These are phyloP conservation scores for Tupaia chinensis DNA, from an alignment of 2,113 vertebrate genomes.

Conservation along the genomic window DNA sequence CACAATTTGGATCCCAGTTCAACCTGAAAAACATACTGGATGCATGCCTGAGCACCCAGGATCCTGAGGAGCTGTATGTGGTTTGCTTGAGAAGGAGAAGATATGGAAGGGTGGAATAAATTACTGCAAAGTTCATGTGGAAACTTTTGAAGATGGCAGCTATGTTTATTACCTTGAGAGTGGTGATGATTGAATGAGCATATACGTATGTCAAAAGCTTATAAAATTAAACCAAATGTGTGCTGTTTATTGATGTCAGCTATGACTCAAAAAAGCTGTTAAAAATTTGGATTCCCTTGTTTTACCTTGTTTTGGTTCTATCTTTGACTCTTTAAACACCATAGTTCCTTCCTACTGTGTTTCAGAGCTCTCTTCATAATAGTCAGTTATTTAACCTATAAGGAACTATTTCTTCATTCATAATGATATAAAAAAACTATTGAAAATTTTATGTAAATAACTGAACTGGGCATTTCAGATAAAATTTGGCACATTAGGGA, in stretches of 20 bases:
- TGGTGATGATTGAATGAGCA: not conserved
- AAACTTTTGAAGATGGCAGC: not conserved
- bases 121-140: not conserved
- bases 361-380: not conserved
- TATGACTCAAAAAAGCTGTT: not conserved
- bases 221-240: not conserved
- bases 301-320: not conserved
- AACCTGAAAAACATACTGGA: too few species aligned
- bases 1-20: too few species aligned
- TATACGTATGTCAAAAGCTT: not conserved
- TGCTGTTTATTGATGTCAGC: not conserved
- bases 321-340: slow-evolving; percentile 27
- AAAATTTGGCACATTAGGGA: not conserved
- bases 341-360: not conserved
- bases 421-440: slow-evolving; percentile 39
- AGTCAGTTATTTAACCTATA: slow-evolving; percentile 39
- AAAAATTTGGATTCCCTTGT: not conserved
- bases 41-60: too few species aligned
- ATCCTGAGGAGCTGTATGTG: too few species aligned
- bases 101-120: not conserved
- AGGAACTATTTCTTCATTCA: slow-evolving; percentile 56
- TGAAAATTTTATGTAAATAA: slow-evolving; percentile 18
- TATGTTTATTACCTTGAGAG: not conserved
- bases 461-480: not conserved
- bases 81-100: not conserved